A percentile compares a stretch with the other conserved stretches of the same genome.
Conservation (phyloP, 1,140 invertebrate species). For the Drosophila pallidifrons region DNA sequence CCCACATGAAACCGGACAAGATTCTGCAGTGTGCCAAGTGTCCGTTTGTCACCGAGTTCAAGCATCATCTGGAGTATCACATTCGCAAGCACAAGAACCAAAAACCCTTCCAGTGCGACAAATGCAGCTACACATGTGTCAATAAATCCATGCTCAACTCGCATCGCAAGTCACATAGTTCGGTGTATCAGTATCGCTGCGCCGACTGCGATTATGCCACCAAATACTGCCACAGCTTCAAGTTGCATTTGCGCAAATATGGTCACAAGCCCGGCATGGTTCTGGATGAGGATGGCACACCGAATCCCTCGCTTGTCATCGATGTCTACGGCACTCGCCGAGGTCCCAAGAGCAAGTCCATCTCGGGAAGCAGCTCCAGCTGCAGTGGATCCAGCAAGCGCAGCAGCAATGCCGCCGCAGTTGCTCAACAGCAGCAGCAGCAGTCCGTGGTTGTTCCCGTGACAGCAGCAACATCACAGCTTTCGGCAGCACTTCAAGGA, state of each 20-base stretch:
- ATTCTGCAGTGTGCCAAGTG: slow-evolving; percentile 96
- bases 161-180: slow-evolving; percentile 99
- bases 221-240: slow-evolving; percentile 99
- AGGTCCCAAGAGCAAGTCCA: slow-evolving; percentile 90
- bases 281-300: slow-evolving; percentile 94
- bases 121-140: slow-evolving; percentile 97
- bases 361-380: slow-evolving; percentile 35
- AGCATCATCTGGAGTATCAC: slow-evolving; percentile 99
- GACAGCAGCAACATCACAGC: slow-evolving; percentile 12
- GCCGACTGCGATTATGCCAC: slow-evolving; percentile 98
- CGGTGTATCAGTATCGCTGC: slow-evolving; percentile 98
- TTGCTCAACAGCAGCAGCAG: slow-evolving; percentile 24
- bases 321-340: slow-evolving; percentile 95
- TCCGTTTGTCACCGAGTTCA: slow-evolving; percentile 99
- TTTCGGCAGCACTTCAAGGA: slow-evolving; percentile 61
- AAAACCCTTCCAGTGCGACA: slow-evolving; percentile 98
- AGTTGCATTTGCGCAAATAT: slow-evolving; percentile 97
- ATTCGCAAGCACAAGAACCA: slow-evolving; percentile 97
- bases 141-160: slow-evolving; percentile 99
- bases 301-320: slow-evolving; percentile 94
- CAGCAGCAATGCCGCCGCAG: slow-evolving; percentile 41
- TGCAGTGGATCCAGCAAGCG: slow-evolving; percentile 45
- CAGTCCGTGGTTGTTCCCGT: slow-evolving; percentile 10
- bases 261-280: slow-evolving; percentile 94
- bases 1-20: slow-evolving; percentile 97